A percentile compares a stretch with the other conserved stretches of the same genome.
Conservation (phyloP, 92 coral and sea anemone species). For the Scolanthus callimorphus region DNA sequence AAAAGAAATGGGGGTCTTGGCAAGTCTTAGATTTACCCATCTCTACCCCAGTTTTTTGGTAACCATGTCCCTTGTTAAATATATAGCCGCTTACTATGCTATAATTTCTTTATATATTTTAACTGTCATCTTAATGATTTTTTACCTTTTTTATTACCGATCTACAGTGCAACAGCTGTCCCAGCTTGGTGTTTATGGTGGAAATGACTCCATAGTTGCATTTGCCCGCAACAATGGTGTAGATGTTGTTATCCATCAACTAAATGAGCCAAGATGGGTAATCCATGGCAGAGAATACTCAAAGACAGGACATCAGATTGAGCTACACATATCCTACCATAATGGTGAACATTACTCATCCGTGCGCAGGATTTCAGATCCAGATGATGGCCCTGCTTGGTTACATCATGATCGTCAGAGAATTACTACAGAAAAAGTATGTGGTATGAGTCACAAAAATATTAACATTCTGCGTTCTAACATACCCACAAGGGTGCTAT, state of each 20-base stretch:
- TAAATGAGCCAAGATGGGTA: conserved; percentile 96
- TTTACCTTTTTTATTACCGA: too few species aligned
- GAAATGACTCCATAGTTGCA: conserved; percentile 95
- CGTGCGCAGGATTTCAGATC: conserved; percentile 65
- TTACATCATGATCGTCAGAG: conserved; percentile 40
- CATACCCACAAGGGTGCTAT: too few species aligned
- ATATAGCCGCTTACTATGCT: too few species aligned
- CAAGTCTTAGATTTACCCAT: too few species aligned
- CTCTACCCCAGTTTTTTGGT: too few species aligned
- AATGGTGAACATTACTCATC: conserved; percentile 98
- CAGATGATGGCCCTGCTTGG: conserved; percentile 92
- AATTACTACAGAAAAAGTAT: conserved; percentile 24
- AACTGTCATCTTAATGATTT: too few species aligned
- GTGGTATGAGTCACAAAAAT: too few species aligned
- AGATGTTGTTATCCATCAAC: conserved; percentile 84
- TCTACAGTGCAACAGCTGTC: conserved; percentile 78
- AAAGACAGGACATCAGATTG: conserved; percentile 50
- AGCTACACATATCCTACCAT: conserved; percentile 86
- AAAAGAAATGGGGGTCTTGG: too few species aligned
- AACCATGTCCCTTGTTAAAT: too few species aligned
- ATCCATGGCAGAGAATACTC: conserved; percentile 71
- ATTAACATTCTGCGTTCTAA: too few species aligned
- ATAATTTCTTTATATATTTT: too few species aligned
- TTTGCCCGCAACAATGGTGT: conserved; percentile 92
- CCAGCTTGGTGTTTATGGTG: conserved; percentile 84